phyloP scores from a whole-genome alignment of 2,888 invertebrate species.

The Seladonia tumulorum region DNA sequence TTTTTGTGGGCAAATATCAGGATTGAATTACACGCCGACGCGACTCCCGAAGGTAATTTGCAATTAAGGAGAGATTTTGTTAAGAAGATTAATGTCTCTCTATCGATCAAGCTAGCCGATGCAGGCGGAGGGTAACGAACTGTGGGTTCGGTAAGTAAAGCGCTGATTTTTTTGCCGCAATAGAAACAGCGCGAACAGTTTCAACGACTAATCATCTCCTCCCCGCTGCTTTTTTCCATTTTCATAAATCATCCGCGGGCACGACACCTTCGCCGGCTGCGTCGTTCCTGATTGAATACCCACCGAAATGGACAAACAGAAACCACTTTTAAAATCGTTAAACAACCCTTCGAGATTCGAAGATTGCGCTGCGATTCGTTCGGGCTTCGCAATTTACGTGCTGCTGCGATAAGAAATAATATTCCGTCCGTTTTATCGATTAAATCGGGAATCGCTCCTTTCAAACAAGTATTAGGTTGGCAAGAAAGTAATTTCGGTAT shows the following conservation, averaged over 20 bases:
- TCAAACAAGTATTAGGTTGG: too few species aligned
- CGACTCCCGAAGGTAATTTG: constrained; percentile 50
- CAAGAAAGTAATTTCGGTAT: too few species aligned
- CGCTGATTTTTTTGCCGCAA: constrained; percentile 13
- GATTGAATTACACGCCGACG: constrained; percentile 51
- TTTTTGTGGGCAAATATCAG: constrained; percentile 30
- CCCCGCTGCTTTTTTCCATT: constrained; percentile 3
- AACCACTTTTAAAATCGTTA: not conserved
- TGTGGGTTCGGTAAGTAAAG: constrained; percentile 10
- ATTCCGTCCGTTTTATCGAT: not conserved
- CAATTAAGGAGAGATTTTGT: constrained; percentile 58
- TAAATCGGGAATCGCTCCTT: not conserved
- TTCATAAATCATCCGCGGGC: constrained; percentile 18
- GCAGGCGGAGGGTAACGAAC: constrained; percentile 46
- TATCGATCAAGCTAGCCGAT: constrained; percentile 46
- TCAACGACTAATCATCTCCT: constrained; percentile 13
- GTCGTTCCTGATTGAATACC: not conserved
- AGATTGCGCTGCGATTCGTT: not conserved
- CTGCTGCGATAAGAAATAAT: not conserved
- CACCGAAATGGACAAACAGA: not conserved
- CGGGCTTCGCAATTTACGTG: not conserved
- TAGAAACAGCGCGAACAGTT: constrained; percentile 17
- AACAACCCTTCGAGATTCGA: not conserved
- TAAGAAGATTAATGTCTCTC: constrained; percentile 57
- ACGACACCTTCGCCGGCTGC: not conserved